Evolutionary conservation across 2,888 invertebrate genomes (phyloP).

Genomic region (Liposcelis brunnea): DNA sequence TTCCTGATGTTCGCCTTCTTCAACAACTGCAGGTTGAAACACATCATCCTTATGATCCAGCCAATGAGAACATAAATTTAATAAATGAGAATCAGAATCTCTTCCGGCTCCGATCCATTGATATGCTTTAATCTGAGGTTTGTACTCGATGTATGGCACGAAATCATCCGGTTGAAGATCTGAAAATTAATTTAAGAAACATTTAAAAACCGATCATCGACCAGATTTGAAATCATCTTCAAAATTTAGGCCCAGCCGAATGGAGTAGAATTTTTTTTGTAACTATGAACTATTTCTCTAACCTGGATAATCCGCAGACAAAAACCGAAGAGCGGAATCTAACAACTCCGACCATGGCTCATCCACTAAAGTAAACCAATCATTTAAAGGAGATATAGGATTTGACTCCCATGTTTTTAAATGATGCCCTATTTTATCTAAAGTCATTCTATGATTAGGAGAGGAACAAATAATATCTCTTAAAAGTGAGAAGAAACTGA

Average conservation of each 20-base stretch:
- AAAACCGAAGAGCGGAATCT: slow-evolving; percentile 62
- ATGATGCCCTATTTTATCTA: slow-evolving; percentile 53
- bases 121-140: slow-evolving; percentile 47
- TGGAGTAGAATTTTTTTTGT: too few relatives aligned
- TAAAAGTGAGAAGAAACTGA: slow-evolving; percentile 72
- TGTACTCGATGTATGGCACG: slow-evolving; percentile 76
- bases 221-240: background rate
- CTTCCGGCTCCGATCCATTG: slow-evolving; percentile 91
- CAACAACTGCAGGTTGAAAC: slow-evolving; percentile 3
- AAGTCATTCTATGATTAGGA: slow-evolving; percentile 66
- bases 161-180: slow-evolving; percentile 50
- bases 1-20: slow-evolving; percentile 8
- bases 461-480: slow-evolving; percentile 76
- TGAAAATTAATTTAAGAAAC: slow-evolving; percentile 4
- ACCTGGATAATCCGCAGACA: slow-evolving; percentile 64
- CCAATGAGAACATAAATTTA: slow-evolving; percentile 64
- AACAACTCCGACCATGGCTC: slow-evolving; percentile 48
- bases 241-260: too few relatives aligned
- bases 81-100: slow-evolving; percentile 64
- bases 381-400: slow-evolving; percentile 64
- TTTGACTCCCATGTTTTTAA: slow-evolving; percentile 58
- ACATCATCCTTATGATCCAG: slow-evolving; percentile 40
- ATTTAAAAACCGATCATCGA: background rate
- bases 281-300: slow-evolving; percentile 3
- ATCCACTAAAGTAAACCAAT: slow-evolving; percentile 49